Conservation (phyloP, 2,797 vertebrate genomes). For the Notoglanidium macrostoma region DNA sequence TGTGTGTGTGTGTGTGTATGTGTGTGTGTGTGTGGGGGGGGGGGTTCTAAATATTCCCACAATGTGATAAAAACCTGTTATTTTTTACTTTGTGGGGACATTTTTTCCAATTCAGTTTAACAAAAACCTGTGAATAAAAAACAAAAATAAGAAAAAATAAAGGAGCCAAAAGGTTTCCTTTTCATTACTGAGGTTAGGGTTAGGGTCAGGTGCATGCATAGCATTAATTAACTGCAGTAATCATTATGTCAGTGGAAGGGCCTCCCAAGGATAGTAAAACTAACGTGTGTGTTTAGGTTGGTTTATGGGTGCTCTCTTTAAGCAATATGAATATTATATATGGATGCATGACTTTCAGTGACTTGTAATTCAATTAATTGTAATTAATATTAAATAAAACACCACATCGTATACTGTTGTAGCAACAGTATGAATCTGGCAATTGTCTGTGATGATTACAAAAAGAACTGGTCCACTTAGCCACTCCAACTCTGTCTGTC, state of each 20-base stretch:
- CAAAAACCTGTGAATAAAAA: too few species aligned
- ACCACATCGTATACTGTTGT: background rate
- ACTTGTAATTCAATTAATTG: background rate
- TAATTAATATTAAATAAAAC: background rate
- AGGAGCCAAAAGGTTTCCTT: too few species aligned
- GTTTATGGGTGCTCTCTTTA: background rate
- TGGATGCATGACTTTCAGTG: background rate
- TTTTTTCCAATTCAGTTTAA: too few species aligned
- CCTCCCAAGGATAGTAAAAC: background rate
- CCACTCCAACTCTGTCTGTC: background rate
- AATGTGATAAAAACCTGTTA: too few species aligned
- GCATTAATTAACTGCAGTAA: too few species aligned
- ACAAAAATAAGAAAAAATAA: too few species aligned
- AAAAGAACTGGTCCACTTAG: too few species aligned
- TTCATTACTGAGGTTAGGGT: too few species aligned
- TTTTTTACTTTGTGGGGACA: too few species aligned
- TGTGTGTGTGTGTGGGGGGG: background rate
- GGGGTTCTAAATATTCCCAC: too few species aligned
- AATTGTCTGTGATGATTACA: background rate
- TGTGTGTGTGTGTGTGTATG: background rate
- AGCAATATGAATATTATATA: background rate
- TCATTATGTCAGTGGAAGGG: too few species aligned
- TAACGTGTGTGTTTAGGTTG: background rate
- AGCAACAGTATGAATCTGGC: background rate
- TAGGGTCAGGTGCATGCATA: too few species aligned